Percentiles rank a stretch among this genome's conserved stretches.
These are phyloP conservation scores for Scelioninae gen. 1 DNA, from an alignment of 2,888 invertebrate species.

Conservation along the genomic window DNA sequence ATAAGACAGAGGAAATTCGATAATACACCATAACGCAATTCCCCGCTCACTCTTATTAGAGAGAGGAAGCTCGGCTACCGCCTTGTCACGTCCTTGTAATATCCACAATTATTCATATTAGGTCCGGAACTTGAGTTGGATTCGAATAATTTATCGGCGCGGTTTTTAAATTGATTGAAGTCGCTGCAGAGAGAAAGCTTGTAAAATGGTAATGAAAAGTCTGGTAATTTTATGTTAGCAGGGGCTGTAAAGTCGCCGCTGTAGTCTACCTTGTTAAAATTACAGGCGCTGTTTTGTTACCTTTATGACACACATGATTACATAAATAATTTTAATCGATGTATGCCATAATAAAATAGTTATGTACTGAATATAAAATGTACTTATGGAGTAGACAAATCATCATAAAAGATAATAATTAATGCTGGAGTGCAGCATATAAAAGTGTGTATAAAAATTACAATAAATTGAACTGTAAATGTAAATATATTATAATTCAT, in stretches of 20 bases:
- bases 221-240: slow-evolving; percentile 40
- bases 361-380: no score
- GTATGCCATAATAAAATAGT: no score
- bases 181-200: not conserved
- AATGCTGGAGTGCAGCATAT: no score
- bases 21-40: slow-evolving; percentile 61
- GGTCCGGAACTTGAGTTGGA: slow-evolving; percentile 6
- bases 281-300: not conserved
- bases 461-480: no score
- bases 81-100: slow-evolving; percentile 29
- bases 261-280: not conserved
- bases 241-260: slow-evolving; percentile 13
- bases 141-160: slow-evolving; percentile 56
- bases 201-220: slow-evolving; percentile 55
- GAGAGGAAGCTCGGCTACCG: not conserved
- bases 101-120: slow-evolving; percentile 58
- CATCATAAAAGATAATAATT: no score
- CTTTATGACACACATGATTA: not conserved
- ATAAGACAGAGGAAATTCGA: slow-evolving; percentile 65
- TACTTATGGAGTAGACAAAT: no score
- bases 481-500: no score
- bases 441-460: no score
- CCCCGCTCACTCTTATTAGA: slow-evolving; percentile 35
- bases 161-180: slow-evolving; percentile 40
- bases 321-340: no score